Percentiles rank a stretch among this genome's conserved stretches.
Evolutionary conservation across 2,888 invertebrate genomes (phyloP).

Genomic region (Protula sp.): DNA sequence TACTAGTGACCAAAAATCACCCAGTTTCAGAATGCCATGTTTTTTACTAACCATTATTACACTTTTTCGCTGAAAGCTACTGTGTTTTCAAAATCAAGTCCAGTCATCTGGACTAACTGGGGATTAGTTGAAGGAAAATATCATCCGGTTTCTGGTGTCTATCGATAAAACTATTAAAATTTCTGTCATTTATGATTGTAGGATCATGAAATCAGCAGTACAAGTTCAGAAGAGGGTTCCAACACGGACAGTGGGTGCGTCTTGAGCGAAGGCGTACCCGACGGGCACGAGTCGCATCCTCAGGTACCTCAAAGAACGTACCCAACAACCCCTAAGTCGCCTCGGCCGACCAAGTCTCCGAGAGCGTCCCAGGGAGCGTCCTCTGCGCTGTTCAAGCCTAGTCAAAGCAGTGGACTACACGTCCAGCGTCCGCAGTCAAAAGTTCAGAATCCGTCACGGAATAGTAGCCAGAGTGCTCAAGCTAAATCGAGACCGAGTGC

Average conservation of each 20-base stretch:
- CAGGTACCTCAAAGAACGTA: background rate
- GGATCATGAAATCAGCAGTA: background rate
- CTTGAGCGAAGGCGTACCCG: background rate
- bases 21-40: no score
- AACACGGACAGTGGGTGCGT: constrained; percentile 1
- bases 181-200: no score
- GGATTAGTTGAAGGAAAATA: no score
- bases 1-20: no score
- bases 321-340: background rate
- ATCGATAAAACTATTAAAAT: no score
- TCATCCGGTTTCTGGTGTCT: no score
- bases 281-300: background rate
- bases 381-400: background rate
- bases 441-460: background rate
- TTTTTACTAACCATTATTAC: no score
- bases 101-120: no score
- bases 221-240: background rate
- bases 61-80: no score
- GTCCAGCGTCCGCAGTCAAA: background rate
- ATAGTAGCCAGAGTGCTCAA: background rate
- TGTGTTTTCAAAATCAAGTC: no score
- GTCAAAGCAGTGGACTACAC: background rate
- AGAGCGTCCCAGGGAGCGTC: background rate
- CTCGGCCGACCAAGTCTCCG: background rate
- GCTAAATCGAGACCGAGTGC: background rate